Evolutionary conservation across 2,888 invertebrate species (phyloP).

Genomic region (Brachynemurus nebulosus): DNA sequence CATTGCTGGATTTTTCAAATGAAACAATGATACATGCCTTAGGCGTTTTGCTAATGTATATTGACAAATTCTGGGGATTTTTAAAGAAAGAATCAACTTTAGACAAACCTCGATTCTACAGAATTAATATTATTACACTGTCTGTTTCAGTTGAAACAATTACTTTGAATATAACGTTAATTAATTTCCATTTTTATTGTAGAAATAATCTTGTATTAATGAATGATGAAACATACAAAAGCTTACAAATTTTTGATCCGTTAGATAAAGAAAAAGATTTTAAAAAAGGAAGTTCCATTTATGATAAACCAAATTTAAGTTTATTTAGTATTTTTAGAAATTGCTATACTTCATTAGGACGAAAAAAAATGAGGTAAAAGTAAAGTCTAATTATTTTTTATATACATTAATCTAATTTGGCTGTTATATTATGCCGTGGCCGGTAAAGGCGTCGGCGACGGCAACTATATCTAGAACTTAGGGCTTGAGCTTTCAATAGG

Average conservation of each 20-base stretch:
- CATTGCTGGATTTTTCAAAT: constrained; percentile 44
- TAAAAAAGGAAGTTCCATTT: constrained; percentile 45
- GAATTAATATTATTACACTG: constrained; percentile 45
- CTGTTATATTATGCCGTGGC: too few species aligned
- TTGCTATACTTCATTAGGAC: constrained; percentile 13
- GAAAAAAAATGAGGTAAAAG: constrained; percentile 7
- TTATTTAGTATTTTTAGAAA: constrained; percentile 47
- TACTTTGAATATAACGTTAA: not conserved
- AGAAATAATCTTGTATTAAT: constrained; percentile 56
- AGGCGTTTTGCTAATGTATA: constrained; percentile 54
- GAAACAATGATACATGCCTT: constrained; percentile 50
- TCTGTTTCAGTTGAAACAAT: constrained; percentile 28
- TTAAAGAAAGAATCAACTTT: constrained; percentile 27
- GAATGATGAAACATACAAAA: constrained; percentile 56
- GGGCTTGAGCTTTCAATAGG: too few species aligned
- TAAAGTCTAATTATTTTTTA: not conserved
- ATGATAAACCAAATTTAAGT: constrained; percentile 55
- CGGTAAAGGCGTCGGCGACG: too few species aligned
- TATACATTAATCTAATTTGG: not conserved
- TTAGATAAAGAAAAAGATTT: constrained; percentile 60
- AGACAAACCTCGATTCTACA: constrained; percentile 32
- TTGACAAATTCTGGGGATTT: constrained; percentile 50
- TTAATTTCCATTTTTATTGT: constrained; percentile 16
- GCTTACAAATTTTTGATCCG: constrained; percentile 62
- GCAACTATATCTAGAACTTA: too few species aligned